Conservation (phyloP, 2,888 invertebrate species). For the Melipona bicolor region DNA sequence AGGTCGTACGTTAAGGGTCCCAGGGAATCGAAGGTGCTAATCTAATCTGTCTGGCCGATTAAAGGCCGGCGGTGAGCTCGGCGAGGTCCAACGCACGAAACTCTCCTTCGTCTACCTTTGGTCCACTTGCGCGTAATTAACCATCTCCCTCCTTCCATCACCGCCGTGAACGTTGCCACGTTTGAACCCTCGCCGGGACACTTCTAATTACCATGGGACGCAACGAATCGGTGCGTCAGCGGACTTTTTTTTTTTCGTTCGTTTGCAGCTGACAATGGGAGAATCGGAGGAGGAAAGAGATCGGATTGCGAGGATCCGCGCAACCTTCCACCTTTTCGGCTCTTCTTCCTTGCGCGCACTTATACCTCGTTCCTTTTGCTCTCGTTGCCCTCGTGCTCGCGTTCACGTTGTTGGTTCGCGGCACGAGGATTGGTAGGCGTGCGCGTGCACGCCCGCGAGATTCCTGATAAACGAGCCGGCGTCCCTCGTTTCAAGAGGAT, state of each 20-base stretch:
- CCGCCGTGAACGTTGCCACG: conserved; percentile 64
- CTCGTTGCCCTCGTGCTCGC: conserved; percentile 12
- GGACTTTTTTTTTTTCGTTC: conserved; percentile 61
- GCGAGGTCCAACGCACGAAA: conserved; percentile 3
- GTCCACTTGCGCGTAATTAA: conserved; percentile 71
- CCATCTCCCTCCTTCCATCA: conserved; percentile 58
- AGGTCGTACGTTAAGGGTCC: conserved; percentile 66
- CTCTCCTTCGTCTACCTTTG: conserved; percentile 1
- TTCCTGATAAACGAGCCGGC: conserved; percentile 82
- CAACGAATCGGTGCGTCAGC: conserved; percentile 62
- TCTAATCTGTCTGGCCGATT: conserved; percentile 78
- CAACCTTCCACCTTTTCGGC: conserved; percentile 13
- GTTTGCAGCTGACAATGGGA: conserved; percentile 52
- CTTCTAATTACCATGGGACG: conserved; percentile 75
- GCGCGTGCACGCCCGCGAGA: conserved; percentile 75
- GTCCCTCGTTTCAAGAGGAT: conserved; percentile 79
- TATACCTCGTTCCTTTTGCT: not conserved
- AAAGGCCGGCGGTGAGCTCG: conserved; percentile 64
- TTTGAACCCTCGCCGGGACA: conserved; percentile 70
- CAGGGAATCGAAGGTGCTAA: conserved; percentile 76
- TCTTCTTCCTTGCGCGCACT: not conserved
- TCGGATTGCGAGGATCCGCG: not conserved
- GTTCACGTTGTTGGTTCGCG: conserved; percentile 30
- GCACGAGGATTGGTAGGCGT: conserved; percentile 76
- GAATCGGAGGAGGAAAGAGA: conserved; percentile 50